Conservation (phyloP, 2,888 invertebrate genomes). For the Colostygia pectinataria region DNA sequence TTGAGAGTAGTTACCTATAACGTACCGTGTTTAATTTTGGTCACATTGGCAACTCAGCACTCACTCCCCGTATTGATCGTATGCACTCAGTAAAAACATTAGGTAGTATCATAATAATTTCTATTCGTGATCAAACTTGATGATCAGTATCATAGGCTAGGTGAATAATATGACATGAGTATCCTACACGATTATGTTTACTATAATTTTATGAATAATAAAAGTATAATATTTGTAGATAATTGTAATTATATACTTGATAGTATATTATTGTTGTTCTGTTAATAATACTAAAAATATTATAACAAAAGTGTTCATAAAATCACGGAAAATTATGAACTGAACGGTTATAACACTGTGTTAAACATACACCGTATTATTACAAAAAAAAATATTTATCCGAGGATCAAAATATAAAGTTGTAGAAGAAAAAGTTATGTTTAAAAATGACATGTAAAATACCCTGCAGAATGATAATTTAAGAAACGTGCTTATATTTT, state of each 20-base stretch:
- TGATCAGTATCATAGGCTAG: slow-evolving; percentile 81
- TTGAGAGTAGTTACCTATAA: slow-evolving; percentile 77
- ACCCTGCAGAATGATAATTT: not conserved
- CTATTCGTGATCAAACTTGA: slow-evolving; percentile 80
- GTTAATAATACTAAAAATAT: slow-evolving; percentile 31
- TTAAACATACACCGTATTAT: not conserved
- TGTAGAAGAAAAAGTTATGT: too few relatives aligned
- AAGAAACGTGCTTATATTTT: too few relatives aligned
- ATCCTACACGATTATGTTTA: slow-evolving; percentile 60
- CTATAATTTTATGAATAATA: slow-evolving; percentile 54
- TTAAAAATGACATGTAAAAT: too few relatives aligned
- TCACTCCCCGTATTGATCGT: slow-evolving; percentile 75
- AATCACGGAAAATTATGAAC: slow-evolving; percentile 43
- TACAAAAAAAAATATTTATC: too few relatives aligned
- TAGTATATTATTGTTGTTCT: slow-evolving; percentile 34
- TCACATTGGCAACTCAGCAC: slow-evolving; percentile 68
- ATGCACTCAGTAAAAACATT: slow-evolving; percentile 76
- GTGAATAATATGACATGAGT: slow-evolving; percentile 76
- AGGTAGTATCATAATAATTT: slow-evolving; percentile 82
- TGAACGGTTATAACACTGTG: slow-evolving; percentile 27
- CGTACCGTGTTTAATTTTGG: slow-evolving; percentile 69
- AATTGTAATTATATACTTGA: slow-evolving; percentile 42
- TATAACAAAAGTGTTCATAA: slow-evolving; percentile 32
- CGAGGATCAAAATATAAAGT: too few relatives aligned
- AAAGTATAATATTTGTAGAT: slow-evolving; percentile 40